A percentile compares a stretch with the other conserved stretches of the same genome.
These are phyloP conservation scores for Scophthalmus maximus DNA, from an alignment of 2,113 vertebrate genomes.

Conservation along the genomic window DNA sequence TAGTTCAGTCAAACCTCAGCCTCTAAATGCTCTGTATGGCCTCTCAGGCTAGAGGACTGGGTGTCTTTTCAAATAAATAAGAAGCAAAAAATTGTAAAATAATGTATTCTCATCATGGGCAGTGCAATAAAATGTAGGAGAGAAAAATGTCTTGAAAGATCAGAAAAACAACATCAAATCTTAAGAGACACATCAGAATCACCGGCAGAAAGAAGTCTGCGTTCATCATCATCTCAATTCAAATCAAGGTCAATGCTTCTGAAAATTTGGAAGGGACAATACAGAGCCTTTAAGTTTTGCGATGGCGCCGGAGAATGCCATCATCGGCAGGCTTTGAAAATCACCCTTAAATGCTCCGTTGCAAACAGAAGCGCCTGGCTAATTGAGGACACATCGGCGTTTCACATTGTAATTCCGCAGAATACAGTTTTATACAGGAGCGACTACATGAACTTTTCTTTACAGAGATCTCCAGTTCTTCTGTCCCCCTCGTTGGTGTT, in stretches of 20 bases:
- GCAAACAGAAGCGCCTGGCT: constrained; percentile 29
- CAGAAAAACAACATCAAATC: background rate
- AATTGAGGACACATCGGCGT: constrained; percentile 24
- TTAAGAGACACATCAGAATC: background rate
- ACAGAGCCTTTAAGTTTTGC: background rate
- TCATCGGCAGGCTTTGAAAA: constrained; percentile 22
- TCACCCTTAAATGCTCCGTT: constrained; percentile 20
- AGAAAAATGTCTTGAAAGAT: background rate
- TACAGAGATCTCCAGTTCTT: no score
- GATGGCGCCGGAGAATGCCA: constrained; percentile 4
- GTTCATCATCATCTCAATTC: background rate
- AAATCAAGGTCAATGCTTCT: constrained; percentile 31
- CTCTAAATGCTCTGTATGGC: background rate
- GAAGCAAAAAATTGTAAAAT: background rate
- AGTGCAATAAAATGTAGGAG: background rate
- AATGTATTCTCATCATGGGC: background rate
- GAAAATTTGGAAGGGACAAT: constrained; percentile 10
- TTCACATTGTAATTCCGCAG: constrained; percentile 2
- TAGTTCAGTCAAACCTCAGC: background rate
- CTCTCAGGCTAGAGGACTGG: background rate
- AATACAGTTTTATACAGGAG: background rate
- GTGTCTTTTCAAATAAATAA: background rate
- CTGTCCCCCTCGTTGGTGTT: no score
- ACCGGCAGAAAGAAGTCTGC: background rate
- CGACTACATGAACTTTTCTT: background rate